Conservation (phyloP, 2,113 vertebrate species). For the Aramus guarauna region DNA sequence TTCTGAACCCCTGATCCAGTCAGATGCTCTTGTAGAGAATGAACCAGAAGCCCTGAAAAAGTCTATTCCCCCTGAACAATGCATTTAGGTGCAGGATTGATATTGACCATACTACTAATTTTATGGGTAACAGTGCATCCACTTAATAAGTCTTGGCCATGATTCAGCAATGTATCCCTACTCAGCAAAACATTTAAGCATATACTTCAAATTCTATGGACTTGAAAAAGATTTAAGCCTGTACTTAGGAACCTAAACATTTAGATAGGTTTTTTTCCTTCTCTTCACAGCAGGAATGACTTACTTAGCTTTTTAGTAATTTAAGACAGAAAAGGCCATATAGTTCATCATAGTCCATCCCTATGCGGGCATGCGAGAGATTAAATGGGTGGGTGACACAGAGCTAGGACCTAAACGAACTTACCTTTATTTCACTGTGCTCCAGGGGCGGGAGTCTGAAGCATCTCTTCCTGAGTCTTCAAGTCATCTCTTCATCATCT, state of each 20-base stretch:
- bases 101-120: not conserved
- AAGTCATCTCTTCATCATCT: conserved; percentile 33
- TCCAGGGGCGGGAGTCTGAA: conserved; percentile 4
- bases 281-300: not conserved
- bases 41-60: not conserved
- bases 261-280: not conserved
- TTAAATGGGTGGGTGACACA: not conserved
- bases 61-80: not conserved
- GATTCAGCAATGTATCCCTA: not conserved
- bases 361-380: not conserved
- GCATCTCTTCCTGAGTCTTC: not conserved
- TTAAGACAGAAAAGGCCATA: not conserved
- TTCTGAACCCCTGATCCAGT: not conserved
- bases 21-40: not conserved
- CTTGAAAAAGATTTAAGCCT: not conserved
- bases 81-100: not conserved
- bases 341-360: not conserved
- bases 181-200: not conserved
- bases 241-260: not conserved
- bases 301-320: not conserved
- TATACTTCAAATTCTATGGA: not conserved
- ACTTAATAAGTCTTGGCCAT: not conserved
- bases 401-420: not conserved
- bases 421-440: conserved; percentile 40
- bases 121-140: not conserved